A percentile compares a stretch with the other conserved stretches of the same genome.
These are phyloP conservation scores for Gandaritis pyraliata DNA, from an alignment of 2,888 invertebrate species.

Conservation along the genomic window DNA sequence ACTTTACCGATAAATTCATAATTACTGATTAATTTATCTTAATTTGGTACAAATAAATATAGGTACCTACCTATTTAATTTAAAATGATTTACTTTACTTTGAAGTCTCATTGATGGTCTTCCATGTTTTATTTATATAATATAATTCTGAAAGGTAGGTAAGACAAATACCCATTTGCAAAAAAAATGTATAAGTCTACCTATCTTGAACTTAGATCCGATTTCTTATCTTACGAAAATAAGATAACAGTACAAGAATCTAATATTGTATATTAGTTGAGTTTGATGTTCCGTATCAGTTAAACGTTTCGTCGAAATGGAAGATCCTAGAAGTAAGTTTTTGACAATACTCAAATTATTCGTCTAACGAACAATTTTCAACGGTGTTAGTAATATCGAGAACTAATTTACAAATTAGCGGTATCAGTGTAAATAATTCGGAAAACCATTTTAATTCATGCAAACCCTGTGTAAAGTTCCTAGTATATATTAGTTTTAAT, in stretches of 20 bases:
- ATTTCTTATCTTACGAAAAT: slow-evolving; percentile 38
- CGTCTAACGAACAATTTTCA: not conserved
- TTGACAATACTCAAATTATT: slow-evolving; percentile 1
- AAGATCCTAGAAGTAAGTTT: slow-evolving; percentile 36
- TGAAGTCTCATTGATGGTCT: no score
- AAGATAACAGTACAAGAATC: slow-evolving; percentile 26
- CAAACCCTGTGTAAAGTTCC: slow-evolving; percentile 3
- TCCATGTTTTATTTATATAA: no score
- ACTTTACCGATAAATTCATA: no score
- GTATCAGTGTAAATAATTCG: slow-evolving; percentile 24
- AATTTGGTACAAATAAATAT: no score
- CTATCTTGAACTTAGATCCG: slow-evolving; percentile 39
- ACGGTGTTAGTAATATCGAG: not conserved
- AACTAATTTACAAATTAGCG: slow-evolving; percentile 8
- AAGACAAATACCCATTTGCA: no score
- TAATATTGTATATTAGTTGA: slow-evolving; percentile 25
- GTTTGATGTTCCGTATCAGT: slow-evolving; percentile 28
- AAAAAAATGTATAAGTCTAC: not conserved
- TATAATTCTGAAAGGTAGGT: no score
- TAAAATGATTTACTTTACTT: no score
- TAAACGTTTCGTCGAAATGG: slow-evolving; percentile 34
- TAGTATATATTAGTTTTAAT: not conserved
- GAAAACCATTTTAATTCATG: slow-evolving; percentile 18
- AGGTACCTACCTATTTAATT: no score
- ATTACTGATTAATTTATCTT: no score